phyloP scores from a whole-genome alignment of 2,888 invertebrate species.

The Octonoba sinensis region DNA sequence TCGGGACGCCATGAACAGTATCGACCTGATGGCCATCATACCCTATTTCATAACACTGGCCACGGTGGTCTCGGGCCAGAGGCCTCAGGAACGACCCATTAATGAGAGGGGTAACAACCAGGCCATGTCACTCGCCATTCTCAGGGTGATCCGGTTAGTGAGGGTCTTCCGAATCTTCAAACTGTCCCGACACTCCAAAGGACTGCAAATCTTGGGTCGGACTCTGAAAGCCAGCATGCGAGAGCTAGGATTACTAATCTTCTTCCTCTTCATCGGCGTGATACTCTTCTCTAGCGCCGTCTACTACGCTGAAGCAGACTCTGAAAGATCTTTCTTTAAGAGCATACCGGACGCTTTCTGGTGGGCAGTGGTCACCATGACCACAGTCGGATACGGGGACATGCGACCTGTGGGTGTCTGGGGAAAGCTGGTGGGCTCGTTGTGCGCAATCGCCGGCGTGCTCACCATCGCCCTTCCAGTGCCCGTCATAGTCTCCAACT shows the following conservation, averaged over 20 bases:
- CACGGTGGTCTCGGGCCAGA: constrained; percentile 76
- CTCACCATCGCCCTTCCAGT: constrained; percentile 99
- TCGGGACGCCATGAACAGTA: constrained; percentile 99
- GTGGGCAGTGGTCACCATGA: constrained; percentile 97
- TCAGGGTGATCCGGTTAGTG: constrained; percentile 97
- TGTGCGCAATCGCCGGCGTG: constrained; percentile 99
- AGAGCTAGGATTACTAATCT: constrained; percentile 98
- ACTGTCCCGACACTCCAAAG: constrained; percentile 98
- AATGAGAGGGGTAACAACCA: constrained; percentile 81
- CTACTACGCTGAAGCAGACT: constrained; percentile 95
- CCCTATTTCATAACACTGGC: constrained; percentile 83
- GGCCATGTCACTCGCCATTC: constrained; percentile 98
- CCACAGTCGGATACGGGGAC: constrained; percentile 99
- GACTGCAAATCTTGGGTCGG: constrained; percentile 97
- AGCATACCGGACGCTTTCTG: constrained; percentile 96
- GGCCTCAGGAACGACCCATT: constrained; percentile 70
- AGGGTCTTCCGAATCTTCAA: constrained; percentile 99
- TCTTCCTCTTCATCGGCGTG: constrained; percentile 99
- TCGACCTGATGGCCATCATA: constrained; percentile 99
- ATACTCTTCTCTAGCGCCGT: constrained; percentile 96
- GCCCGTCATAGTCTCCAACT: constrained; percentile 99
- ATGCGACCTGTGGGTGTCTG: constrained; percentile 99
- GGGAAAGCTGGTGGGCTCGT: constrained; percentile 98
- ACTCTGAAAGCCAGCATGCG: constrained; percentile 99
- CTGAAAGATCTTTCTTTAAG: constrained; percentile 91